Percentiles rank a stretch among this genome's conserved stretches.
Conservation (phyloP, 2,113 vertebrate species). For the Marmota monax region DNA sequence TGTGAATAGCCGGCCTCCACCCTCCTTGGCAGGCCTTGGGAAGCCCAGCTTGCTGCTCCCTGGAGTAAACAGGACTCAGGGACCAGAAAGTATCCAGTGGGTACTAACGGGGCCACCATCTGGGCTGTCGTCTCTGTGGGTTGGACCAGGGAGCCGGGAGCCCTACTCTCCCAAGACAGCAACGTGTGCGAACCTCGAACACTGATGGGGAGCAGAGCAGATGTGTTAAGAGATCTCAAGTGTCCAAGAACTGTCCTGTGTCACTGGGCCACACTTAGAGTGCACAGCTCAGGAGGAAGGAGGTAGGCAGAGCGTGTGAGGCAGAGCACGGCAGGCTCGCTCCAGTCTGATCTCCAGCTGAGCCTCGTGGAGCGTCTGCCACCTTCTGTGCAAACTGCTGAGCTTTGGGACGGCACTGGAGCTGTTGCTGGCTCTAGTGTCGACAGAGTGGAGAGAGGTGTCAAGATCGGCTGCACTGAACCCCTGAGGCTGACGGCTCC, state of each 20-base stretch:
- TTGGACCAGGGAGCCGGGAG: too few relatives aligned
- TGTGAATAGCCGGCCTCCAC: fast-evolving
- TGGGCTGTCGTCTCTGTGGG: not conserved
- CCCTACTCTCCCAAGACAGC: not conserved
- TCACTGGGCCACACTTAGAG: constrained; percentile 67
- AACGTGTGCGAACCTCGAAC: not conserved
- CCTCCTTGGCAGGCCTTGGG: not conserved
- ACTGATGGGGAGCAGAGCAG: too few relatives aligned
- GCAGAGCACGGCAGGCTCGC: not conserved
- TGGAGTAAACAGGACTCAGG: not conserved
- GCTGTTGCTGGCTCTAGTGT: fast-evolving
- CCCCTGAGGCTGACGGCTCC: not conserved
- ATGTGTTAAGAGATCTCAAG: constrained; percentile 39
- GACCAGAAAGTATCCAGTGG: not conserved
- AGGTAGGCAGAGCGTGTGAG: fast-evolving
- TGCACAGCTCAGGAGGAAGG: fast-evolving
- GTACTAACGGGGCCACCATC: fast-evolving
- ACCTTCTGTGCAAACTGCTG: not conserved
- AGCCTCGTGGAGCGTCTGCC: not conserved
- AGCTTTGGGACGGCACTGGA: fast-evolving
- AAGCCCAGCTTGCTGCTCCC: fast-evolving
- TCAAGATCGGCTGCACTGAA: fast-evolving
- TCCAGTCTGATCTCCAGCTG: fast-evolving
- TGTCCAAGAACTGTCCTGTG: constrained; percentile 66
- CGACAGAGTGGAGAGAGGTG: fast-evolving